These are phyloP conservation scores for Elymnias hypermnestra DNA, from an alignment of 1,140 invertebrate genomes.

Conservation along the genomic window DNA sequence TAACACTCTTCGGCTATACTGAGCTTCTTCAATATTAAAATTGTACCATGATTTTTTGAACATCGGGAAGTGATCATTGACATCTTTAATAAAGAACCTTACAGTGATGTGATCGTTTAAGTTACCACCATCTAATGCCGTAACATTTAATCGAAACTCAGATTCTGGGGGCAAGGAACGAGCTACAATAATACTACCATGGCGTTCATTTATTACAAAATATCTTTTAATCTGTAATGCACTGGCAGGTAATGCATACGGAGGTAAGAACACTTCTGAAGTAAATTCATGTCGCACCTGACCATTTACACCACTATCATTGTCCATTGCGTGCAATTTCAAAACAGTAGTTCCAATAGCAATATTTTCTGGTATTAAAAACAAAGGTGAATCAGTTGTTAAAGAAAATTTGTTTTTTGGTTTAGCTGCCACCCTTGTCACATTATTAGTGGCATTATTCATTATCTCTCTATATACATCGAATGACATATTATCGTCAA, in stretches of 20 bases:
- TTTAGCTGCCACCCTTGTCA: constrained; percentile 49
- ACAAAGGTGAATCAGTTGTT: constrained; percentile 72
- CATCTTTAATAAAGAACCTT: constrained; percentile 83
- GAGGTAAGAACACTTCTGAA: constrained; percentile 79
- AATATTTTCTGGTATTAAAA: constrained; percentile 86
- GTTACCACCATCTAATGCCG: constrained; percentile 85
- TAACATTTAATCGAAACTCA: constrained; percentile 86
- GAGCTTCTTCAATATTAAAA: constrained; percentile 88
- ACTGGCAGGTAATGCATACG: constrained; percentile 55
- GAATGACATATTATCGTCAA: constrained; percentile 68
- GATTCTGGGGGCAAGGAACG: constrained; percentile 85
- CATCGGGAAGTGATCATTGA: constrained; percentile 90
- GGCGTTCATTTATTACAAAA: constrained; percentile 84
- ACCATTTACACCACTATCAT: constrained; percentile 85
- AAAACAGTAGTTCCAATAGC: constrained; percentile 85
- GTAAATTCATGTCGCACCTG: constrained; percentile 85
- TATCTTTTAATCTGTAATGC: constrained; percentile 76
- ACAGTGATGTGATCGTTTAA: constrained; percentile 83
- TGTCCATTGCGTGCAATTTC: constrained; percentile 87
- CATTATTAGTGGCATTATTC: constrained; percentile 40
- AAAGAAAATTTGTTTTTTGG: constrained; percentile 76
- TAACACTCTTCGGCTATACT: constrained; percentile 81
- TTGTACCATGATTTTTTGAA: constrained; percentile 89
- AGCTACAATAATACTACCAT: constrained; percentile 86
- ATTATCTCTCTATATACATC: constrained; percentile 66